Base-by-base conservation (phyloP, 1,140 invertebrate genomes). In the Tetranychus cinnabarinus region DNA sequence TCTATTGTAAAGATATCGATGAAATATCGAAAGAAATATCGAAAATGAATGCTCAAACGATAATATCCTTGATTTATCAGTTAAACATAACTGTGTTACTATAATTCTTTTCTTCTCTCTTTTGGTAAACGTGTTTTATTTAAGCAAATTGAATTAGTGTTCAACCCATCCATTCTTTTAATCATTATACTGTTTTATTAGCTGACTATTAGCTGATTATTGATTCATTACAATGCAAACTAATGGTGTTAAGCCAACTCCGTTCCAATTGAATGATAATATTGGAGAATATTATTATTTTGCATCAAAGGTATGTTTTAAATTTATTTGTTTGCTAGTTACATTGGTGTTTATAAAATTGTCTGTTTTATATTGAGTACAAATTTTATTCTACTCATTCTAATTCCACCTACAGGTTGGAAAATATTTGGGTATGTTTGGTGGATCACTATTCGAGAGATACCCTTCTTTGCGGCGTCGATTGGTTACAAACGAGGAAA, bases 401-500 rank as follows among this genome's bases (percentile, higher is more conserved):
- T 37, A 5, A 37, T 15, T n/a, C 5, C 59, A 45, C n/a, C 36
- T 35, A 13, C 68, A 88, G 85, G 86, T 92, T 61, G 91, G 91
- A 15, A 91, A 91, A 70, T 99, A 98, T 73, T 74, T 99, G 37
- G 85, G 93, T 23, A 79, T 98, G 65, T 97, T 97, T 73, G 80
- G 95, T 64, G 96, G 96, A 23, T 93, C 92, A 3, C 74, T 99
- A 0, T 99, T 98, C 72, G 98, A 98, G 73, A 86, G 88, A 69
- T 99, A 97, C 72, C 96, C 96, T 67, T 91, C 91, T 50, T 86
- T 99, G 81, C 95, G 83, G 74, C 80, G 93, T 67, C 79, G 93
- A 69, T 84, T 90, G 15, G 83, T 97, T 0, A 95, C 88, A 31
- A 87, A 93, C 73, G 95, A 98, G 64, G 93, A 99, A 76, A 80